Base-by-base conservation (phyloP, 1,140 invertebrate species). In the Leptinotarsa undecemlineata region DNA sequence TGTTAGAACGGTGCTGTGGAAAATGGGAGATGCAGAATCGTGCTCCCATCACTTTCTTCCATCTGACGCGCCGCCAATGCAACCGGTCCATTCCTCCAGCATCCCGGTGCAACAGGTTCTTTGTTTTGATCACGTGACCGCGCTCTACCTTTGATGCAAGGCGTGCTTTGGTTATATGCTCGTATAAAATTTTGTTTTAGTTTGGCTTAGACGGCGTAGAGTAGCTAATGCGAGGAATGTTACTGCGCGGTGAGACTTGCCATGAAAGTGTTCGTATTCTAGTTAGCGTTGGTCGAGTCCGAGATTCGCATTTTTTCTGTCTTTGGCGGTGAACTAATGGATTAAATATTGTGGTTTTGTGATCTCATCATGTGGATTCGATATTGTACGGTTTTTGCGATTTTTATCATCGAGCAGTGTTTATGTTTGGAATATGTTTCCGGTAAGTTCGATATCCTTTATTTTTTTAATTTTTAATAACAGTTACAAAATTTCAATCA, bases 101-200 rank as follows among this genome's bases (percentile, higher is more conserved):
- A 69, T 42, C 48, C 17, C 19, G 69, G 21, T 26, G 69, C 69
- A 71, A 71, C 69, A 71, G 69, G 69, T 71, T 71, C 69, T 71
- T 71, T 71, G 69, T 71, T 71, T 21, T 71, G 48, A 48, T 71
- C 69, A 71, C 69, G 69, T 71, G 69, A 71, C 23, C 21, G 51
- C 64, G 64, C n/a, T 17, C 64, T 67, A 67, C 64, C 64, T 67
- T 67, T 67, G 19, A 17, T 26, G 64, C 64, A 26, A 63, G 23
- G 64, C 64, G 26, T 42, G 20, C 23, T 67, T 67, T 8, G 42
- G n/a, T n/a, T n/a, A 57, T 15, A 3, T 6, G 51, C 17, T 3
- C 15, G 17, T 57, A n/a, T 19, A 57, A 57, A 57, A 19, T 57
- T 57, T 57, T 57, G 51, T 19, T 57, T 57, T 19, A 57, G 51